phyloP scores from a whole-genome alignment of 2,888 invertebrate genomes.

The Luperina testacea region DNA sequence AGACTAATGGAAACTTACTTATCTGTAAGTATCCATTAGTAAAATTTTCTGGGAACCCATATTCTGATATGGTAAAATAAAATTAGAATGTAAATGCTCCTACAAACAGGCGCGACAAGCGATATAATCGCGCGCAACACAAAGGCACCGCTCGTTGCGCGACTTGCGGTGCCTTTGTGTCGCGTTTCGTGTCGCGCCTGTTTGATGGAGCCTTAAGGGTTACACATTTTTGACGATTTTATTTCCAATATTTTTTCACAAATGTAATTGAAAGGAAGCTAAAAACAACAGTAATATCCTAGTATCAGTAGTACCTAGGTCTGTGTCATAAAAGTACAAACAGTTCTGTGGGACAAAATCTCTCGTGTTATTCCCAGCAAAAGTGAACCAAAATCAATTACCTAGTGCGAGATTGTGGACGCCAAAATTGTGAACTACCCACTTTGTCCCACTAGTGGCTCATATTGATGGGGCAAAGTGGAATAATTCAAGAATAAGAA shows the following conservation, averaged over 20 bases:
- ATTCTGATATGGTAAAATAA: conserved; percentile 8
- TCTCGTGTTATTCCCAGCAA: too few relatives aligned
- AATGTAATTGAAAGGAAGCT: not conserved
- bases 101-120: too few relatives aligned
- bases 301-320: too few relatives aligned
- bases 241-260: not conserved
- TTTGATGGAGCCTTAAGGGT: too few relatives aligned
- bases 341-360: not conserved
- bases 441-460: not conserved
- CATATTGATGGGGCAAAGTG: not conserved
- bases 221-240: not conserved
- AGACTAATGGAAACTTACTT: conserved; percentile 5
- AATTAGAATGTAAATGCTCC: not conserved
- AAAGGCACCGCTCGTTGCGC: too few relatives aligned
- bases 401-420: not conserved
- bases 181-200: too few relatives aligned
- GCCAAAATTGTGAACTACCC: not conserved
- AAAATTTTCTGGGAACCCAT: not conserved
- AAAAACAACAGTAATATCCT: not conserved
- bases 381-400: not conserved
- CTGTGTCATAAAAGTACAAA: not conserved
- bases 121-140: too few relatives aligned
- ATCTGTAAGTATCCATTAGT: not conserved
- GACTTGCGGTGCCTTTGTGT: too few relatives aligned
- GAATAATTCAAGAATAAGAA: not conserved